These are phyloP conservation scores for Apeltes quadracus DNA, from an alignment of 2,113 vertebrate species.

Conservation along the genomic window DNA sequence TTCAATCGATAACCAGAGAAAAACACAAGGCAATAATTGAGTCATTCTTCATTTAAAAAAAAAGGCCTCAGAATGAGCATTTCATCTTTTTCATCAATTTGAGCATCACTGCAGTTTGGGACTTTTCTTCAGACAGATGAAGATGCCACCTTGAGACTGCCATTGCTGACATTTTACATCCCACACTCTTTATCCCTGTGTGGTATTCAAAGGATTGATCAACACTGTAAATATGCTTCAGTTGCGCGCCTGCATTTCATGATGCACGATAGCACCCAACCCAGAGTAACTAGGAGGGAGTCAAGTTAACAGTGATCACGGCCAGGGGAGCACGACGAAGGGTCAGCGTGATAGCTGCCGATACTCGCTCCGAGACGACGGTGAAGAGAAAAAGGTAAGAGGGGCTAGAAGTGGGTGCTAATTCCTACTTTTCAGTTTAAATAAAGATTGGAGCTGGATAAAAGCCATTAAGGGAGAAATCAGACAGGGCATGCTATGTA, in stretches of 20 bases:
- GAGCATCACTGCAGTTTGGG: not conserved
- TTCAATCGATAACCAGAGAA: not conserved
- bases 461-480: slow-evolving; percentile 87
- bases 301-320: slow-evolving; percentile 43
- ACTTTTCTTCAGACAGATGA: not conserved
- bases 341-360: slow-evolving; percentile 61
- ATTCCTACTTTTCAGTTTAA: slow-evolving; percentile 87
- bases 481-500: slow-evolving; percentile 85
- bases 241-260: not conserved
- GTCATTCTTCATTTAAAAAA: not conserved
- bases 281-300: slow-evolving; percentile 15
- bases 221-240: not conserved
- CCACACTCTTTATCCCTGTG: slow-evolving; percentile 16
- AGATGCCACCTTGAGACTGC: not conserved
- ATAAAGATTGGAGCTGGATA: slow-evolving; percentile 87
- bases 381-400: slow-evolving; percentile 73
- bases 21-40: not conserved
- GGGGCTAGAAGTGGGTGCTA: slow-evolving; percentile 78
- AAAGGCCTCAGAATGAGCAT: not conserved
- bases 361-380: slow-evolving; percentile 64
- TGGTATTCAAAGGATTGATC: not conserved
- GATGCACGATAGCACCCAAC: not conserved
- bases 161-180: slow-evolving; percentile 24
- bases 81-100: not conserved
- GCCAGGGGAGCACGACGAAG: slow-evolving; percentile 47